Evolutionary conservation across 2,888 invertebrate genomes (phyloP), one percentile per base, ranked within the genome.

Genomic region (Apamea epomidion): DNA sequence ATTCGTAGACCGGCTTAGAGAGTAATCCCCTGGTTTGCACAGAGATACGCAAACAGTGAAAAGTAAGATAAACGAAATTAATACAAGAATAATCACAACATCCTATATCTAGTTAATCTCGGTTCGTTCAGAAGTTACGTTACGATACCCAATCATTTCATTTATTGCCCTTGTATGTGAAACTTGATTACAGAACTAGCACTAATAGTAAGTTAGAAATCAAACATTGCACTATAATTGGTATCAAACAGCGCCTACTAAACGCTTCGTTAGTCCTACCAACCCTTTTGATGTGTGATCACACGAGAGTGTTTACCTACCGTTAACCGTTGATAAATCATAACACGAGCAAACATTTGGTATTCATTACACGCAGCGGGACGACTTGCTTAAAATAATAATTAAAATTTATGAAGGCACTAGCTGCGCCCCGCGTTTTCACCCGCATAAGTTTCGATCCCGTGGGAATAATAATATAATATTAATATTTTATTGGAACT

Each of bases 281-380:
- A 8, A 42, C 42, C 60, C 42, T 74, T 58, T 72, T 29, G 21
- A 76, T 79, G n/a, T 76, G 42, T 68, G 73, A 78, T 71, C 64
- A 71, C 37, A 74, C 21, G 60, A 80, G 58, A 58, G 80, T 74
- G 60, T 60, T 74, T 51, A 77, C 32, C 6, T 64, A 87, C 77
- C 58, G 77, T 88, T 74, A 79, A 62, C 64, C 25, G 72, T 79
- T 48, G 75, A 85, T 88, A 89, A 89, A 88, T 89, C 81, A 83
- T 64, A 81, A 70, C 70, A 85, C 64, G 45, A 60, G 67, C 71
- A 78, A 86, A 88, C 69, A 88, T 79, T 89, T 74, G 71, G 73
- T 88, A 90, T 88, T 86, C 84, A 88, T 88, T 83, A 80, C 81
- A 86, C 90, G 45, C 88, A 77, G 88, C 88, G 78, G 82, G 88